A percentile compares a stretch with the other conserved stretches of the same genome.
Evolutionary conservation across 2,797 vertebrate genomes (phyloP).

Genomic region (Neosalanx taihuensis): DNA sequence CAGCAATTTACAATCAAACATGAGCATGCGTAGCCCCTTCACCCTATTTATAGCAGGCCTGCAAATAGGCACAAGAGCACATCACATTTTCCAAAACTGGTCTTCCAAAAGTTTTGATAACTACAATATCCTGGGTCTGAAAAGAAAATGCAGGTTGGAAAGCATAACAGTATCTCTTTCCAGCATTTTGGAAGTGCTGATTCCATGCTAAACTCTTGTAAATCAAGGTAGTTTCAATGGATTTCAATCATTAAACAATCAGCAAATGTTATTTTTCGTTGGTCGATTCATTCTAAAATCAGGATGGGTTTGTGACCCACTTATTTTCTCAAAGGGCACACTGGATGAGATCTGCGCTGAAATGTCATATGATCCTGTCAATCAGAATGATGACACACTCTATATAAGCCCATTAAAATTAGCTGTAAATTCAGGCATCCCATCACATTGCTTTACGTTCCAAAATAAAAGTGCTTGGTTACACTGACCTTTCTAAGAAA

Average conservation of each 20-base stretch:
- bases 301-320: background rate
- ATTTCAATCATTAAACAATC: too few relatives aligned
- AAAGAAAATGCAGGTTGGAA: background rate
- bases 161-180: background rate
- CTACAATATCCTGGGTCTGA: slow-evolving; percentile 20
- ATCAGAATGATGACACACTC: slow-evolving; percentile 43
- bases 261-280: too few relatives aligned
- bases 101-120: slow-evolving; percentile 46
- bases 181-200: background rate
- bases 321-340: slow-evolving; percentile 10
- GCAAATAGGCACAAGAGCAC: slow-evolving; percentile 75
- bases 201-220: slow-evolving; percentile 7
- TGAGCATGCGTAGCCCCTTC: slow-evolving; percentile 68
- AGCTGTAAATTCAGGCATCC: slow-evolving; percentile 33
- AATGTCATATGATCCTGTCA: slow-evolving; percentile 49
- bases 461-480: slow-evolving; percentile 31
- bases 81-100: slow-evolving; percentile 72
- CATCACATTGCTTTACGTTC: slow-evolving; percentile 37
- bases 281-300: too few relatives aligned
- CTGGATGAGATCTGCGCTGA: slow-evolving; percentile 25
- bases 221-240: slow-evolving; percentile 23
- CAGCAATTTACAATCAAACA: slow-evolving; percentile 79
- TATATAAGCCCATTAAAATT: slow-evolving; percentile 24
- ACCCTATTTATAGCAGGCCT: slow-evolving; percentile 78
- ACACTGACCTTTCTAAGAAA: slow-evolving; percentile 12